Conservation (phyloP, 1,140 invertebrate genomes). For the Sycobia sp. region DNA sequence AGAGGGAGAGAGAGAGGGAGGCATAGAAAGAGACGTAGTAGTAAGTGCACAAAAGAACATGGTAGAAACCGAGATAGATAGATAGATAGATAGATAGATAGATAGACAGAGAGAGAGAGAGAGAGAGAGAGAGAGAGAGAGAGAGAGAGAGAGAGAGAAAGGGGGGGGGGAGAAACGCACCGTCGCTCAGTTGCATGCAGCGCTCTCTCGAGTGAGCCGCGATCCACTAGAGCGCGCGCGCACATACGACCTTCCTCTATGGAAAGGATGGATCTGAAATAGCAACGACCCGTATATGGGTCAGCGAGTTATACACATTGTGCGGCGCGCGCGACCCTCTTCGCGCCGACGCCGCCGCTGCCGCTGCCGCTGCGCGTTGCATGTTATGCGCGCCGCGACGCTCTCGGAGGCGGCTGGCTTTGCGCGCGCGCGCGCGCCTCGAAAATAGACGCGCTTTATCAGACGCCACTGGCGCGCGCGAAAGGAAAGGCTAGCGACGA, state of each 20-base stretch:
- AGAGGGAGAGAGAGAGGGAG: no score
- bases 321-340: conserved; percentile 61
- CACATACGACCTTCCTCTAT: conserved; percentile 61
- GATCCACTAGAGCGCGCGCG: conserved; percentile 32
- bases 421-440: no score
- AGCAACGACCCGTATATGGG: conserved; percentile 63
- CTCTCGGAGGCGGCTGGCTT: conserved; percentile 19
- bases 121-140: not conserved
- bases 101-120: no score
- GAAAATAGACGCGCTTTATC: conserved; percentile 53
- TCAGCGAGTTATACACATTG: conserved; percentile 63
- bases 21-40: no score
- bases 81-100: no score
- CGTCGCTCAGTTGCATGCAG: no score
- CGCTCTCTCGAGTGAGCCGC: conserved; percentile 5
- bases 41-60: no score
- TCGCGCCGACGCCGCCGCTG: conserved; percentile 32
- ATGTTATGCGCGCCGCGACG: conserved; percentile 60
- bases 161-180: not conserved
- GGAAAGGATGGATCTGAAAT: conserved; percentile 63
- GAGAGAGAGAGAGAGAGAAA: not conserved
- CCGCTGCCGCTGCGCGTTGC: no score
- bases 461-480: conserved; percentile 12
- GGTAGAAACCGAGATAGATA: no score
- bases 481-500: not conserved